phyloP scores from a whole-genome alignment of 2,797 vertebrate species.

The Muscicapa comitata region DNA sequence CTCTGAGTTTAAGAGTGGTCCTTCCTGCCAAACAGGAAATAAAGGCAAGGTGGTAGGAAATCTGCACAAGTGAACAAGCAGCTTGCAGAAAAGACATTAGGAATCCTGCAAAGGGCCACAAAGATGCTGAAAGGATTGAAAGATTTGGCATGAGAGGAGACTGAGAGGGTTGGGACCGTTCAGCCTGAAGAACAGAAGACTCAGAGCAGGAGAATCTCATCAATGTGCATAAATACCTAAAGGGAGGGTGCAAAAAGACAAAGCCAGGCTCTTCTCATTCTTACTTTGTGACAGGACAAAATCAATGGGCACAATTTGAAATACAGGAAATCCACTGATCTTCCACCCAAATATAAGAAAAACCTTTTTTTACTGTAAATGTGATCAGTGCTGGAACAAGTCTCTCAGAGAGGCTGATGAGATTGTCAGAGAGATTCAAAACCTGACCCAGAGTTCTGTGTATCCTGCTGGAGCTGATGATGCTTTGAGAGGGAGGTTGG shows the following conservation, averaged over 20 bases:
- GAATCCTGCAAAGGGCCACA: not conserved
- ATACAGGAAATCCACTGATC: not conserved
- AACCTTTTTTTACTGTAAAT: rapidly evolving
- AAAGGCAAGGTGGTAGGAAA: not conserved
- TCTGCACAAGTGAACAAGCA: not conserved
- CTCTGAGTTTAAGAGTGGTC: not conserved
- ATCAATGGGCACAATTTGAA: not conserved
- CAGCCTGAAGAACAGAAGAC: not conserved
- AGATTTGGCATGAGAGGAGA: not conserved
- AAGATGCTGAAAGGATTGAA: not conserved
- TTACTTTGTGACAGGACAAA: not conserved
- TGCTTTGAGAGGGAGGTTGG: not conserved
- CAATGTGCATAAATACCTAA: not conserved
- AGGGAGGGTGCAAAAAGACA: not conserved
- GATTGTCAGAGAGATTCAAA: not conserved
- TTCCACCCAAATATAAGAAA: not conserved
- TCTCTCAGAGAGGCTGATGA: not conserved
- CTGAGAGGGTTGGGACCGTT: not conserved
- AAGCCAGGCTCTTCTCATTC: not conserved
- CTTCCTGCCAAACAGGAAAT: not conserved
- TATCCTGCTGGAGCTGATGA: not conserved
- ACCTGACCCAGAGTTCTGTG: not conserved
- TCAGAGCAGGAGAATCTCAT: not conserved
- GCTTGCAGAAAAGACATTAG: not conserved
- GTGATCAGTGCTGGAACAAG: not conserved